Base-by-base conservation (phyloP, 2,797 vertebrate genomes). In the Chrosomus eos region DNA sequence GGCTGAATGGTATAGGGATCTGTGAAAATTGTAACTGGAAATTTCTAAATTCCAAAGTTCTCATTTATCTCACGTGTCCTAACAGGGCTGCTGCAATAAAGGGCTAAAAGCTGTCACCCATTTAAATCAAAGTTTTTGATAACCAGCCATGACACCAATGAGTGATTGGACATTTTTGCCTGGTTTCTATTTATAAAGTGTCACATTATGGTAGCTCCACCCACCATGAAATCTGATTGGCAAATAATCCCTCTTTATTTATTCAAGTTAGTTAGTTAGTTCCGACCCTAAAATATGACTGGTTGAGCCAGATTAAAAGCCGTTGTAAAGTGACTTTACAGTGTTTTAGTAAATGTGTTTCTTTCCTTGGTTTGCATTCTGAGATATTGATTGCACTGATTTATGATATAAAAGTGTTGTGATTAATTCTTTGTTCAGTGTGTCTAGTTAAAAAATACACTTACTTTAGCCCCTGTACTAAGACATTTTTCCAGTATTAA, bases 11-110 rank as follows among this genome's bases (percentile, higher is more conserved):
- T 82, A 31, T 28, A 64, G 38, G 64, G 70, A 23, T 64, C 38
- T 67, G 14, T 16, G 43, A 75, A 26, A 7, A n/a, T 62, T 48
- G 58, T 40, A 10, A 64, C 70, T 66, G 53, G 31, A 43, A 64
- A 82, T 48, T 64, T 64, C 40, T n/a, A 74, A 36, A 45, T 81
- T 48, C 5, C 28, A 33, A 66, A 80, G 13, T 48, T 60, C 26
- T 66, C 14, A 66, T 26, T 38, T 28, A 60, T 14, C 14, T 33
- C 19, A 58, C 45, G 26, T 5, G 73, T 58, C 13, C 33, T 40
- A 60, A 40, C 33, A 60, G 16, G 8, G 33, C 18, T 38, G 19
- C 11, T 68, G 8, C 4, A 38, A 38, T 38, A 38, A 36, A 10
- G 4, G 21, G 16, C 1, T 23, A 67, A 53, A 19, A 23, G 3